Conservation (phyloP, 2,797 vertebrate genomes). For the Naso thynnoides region DNA sequence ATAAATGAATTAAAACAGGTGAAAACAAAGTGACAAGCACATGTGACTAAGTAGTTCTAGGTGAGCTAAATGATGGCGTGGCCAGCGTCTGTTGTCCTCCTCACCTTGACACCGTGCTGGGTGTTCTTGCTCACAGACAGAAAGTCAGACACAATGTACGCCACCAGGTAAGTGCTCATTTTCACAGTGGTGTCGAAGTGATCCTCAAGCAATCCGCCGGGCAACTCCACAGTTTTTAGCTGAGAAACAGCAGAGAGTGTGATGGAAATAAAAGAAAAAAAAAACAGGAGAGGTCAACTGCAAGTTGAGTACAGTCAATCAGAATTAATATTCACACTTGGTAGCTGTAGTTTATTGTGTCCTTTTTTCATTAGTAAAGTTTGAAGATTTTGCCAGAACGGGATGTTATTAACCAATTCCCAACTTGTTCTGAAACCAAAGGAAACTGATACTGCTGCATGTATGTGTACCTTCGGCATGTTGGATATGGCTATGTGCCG, state of each 20-base stretch:
- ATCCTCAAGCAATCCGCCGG: slow-evolving; percentile 88
- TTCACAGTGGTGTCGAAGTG: slow-evolving; percentile 91
- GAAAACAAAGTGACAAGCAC: neutral
- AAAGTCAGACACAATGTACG: slow-evolving; percentile 94
- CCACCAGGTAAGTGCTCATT: slow-evolving; percentile 96
- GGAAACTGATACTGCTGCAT: neutral
- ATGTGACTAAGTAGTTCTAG: no score
- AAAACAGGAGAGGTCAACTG: neutral
- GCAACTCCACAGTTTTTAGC: slow-evolving; percentile 86
- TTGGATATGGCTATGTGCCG: slow-evolving; percentile 90
- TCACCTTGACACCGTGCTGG: slow-evolving; percentile 89
- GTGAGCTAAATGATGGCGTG: neutral
- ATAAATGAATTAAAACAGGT: neutral
- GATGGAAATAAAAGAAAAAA: slow-evolving; percentile 7
- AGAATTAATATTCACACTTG: no score
- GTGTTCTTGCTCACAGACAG: slow-evolving; percentile 90
- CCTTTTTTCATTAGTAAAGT: neutral
- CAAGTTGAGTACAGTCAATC: neutral
- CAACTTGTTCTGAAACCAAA: neutral
- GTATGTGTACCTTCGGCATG: slow-evolving; percentile 91
- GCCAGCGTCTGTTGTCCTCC: neutral
- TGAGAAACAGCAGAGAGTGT: slow-evolving; percentile 52
- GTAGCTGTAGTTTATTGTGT: neutral
- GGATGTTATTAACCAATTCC: no score
- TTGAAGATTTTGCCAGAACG: no score